phyloP scores from a whole-genome alignment of 2,113 vertebrate species.

The Meriones unguiculatus region DNA sequence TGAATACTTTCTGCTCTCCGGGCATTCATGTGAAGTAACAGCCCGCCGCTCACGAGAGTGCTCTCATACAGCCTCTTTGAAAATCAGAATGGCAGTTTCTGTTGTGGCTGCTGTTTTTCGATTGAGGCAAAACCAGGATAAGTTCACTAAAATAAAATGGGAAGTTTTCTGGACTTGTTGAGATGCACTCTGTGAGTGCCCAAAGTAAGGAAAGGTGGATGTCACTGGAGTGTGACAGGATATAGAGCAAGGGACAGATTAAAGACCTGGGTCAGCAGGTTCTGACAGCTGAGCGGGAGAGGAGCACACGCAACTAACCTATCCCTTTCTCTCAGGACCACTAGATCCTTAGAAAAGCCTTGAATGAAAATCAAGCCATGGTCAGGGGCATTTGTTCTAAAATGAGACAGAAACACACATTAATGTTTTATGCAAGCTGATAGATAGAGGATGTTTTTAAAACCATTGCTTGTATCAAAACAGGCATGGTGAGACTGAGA shows the following conservation, averaged over 20 bases:
- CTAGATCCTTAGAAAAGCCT: neutral
- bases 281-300: neutral
- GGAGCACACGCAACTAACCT: neutral
- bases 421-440: neutral
- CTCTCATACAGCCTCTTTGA: constrained; percentile 6
- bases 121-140: constrained; percentile 46
- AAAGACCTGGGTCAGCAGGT: constrained; percentile 5
- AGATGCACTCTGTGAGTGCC: constrained; percentile 54
- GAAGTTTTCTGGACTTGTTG: constrained; percentile 67
- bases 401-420: neutral
- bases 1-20: neutral
- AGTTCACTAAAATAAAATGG: constrained; percentile 69
- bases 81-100: neutral
- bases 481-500: neutral
- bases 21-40: neutral
- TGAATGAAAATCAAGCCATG: neutral
- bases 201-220: constrained; percentile 60
- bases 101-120: neutral
- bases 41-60: neutral
- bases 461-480: neutral
- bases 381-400: neutral
- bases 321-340: constrained; percentile 30
- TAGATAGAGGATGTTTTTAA: neutral
- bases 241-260: constrained; percentile 40
- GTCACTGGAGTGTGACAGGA: constrained; percentile 51